Conservation (phyloP, 2,888 invertebrate species). For the Philaethria dido region DNA sequence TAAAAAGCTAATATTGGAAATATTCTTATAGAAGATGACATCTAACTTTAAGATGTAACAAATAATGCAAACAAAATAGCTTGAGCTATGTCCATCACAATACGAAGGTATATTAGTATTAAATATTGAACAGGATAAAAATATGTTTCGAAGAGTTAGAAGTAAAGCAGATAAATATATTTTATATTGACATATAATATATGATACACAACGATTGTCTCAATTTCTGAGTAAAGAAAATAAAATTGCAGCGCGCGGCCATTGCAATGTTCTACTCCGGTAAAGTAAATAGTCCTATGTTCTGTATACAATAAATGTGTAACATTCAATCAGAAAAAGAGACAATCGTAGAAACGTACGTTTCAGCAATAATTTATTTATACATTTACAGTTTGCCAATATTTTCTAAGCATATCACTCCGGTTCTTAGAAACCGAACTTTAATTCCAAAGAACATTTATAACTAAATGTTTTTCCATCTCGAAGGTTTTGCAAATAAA, state of each 20-base stretch:
- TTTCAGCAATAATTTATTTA: slow-evolving; percentile 73
- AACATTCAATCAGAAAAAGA: slow-evolving; percentile 56
- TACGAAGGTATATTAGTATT: slow-evolving; percentile 4
- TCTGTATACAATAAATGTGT: slow-evolving; percentile 16
- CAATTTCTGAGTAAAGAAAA: slow-evolving; percentile 57
- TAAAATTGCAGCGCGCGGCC: slow-evolving; percentile 22
- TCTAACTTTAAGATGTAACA: not conserved
- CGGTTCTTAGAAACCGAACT: slow-evolving; percentile 55
- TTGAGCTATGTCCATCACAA: too few relatives aligned
- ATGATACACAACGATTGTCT: slow-evolving; percentile 64
- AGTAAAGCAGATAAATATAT: slow-evolving; percentile 78
- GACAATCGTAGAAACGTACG: slow-evolving; percentile 62
- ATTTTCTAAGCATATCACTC: slow-evolving; percentile 71
- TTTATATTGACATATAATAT: slow-evolving; percentile 66
- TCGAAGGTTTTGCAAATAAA: slow-evolving; percentile 51
- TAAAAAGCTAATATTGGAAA: slow-evolving; percentile 15
- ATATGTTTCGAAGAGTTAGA: slow-evolving; percentile 69
- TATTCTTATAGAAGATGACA: not conserved
- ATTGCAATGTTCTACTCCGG: slow-evolving; percentile 12
- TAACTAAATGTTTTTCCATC: slow-evolving; percentile 48
- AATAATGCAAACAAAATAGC: not conserved
- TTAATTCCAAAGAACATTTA: slow-evolving; percentile 61
- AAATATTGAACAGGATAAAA: slow-evolving; percentile 64
- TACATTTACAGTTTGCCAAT: slow-evolving; percentile 77
- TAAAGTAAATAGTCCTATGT: slow-evolving; percentile 26